phyloP scores from a whole-genome alignment of 2,797 vertebrate species.

The Carduelis carduelis region DNA sequence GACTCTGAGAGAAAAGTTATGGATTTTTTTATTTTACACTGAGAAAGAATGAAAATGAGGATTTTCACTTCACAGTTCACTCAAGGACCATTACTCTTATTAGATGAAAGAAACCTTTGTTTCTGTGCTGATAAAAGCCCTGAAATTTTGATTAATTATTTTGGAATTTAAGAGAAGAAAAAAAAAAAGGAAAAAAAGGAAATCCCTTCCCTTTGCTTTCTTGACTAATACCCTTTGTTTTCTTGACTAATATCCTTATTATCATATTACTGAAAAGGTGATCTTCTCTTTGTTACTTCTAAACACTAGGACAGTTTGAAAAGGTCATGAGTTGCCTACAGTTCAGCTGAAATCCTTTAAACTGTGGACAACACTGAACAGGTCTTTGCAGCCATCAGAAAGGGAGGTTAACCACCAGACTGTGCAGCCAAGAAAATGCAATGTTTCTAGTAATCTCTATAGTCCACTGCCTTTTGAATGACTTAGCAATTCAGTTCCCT shows the following conservation, averaged over 20 bases:
- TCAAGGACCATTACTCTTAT: rapidly evolving
- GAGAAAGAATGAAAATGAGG: not conserved
- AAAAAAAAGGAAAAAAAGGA: not conserved
- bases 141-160: not conserved
- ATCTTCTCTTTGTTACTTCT: not conserved
- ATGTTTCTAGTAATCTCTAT: not conserved
- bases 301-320: not conserved
- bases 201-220: not conserved
- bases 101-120: not conserved
- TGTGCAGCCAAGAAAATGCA: not conserved
- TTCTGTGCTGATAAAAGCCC: not conserved
- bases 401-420: not conserved
- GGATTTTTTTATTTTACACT: not conserved
- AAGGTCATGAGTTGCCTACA: not conserved
- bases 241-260: not conserved
- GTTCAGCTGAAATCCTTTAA: not conserved
- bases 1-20: not conserved
- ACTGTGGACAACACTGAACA: not conserved
- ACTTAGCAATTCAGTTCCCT: not conserved
- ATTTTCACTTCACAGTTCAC: not conserved
- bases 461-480: not conserved
- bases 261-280: not conserved
- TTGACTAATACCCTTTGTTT: not conserved
- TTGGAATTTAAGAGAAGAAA: not conserved
- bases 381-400: not conserved